phyloP scores from a whole-genome alignment of 2,113 vertebrate genomes.

The Porphyrio hochstetteri region DNA sequence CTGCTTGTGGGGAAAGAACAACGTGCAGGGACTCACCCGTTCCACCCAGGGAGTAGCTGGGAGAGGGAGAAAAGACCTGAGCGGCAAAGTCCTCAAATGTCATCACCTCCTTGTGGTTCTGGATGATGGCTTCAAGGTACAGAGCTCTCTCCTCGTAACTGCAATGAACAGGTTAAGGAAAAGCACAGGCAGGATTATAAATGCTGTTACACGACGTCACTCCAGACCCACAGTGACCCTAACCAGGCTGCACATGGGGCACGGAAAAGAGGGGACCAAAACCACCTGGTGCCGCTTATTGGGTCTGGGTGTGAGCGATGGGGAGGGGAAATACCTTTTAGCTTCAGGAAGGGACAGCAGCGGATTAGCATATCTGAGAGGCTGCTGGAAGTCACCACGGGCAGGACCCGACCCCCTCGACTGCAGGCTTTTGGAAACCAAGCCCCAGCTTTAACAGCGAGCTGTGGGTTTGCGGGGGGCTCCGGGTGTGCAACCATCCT shows the following conservation, averaged over 20 bases:
- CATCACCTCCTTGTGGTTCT: constrained; percentile 96
- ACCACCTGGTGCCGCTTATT: background rate
- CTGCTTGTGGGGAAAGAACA: constrained; percentile 60
- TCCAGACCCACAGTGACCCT: background rate
- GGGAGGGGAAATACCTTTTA: background rate
- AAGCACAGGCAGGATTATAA: background rate
- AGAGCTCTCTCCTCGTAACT: constrained; percentile 97
- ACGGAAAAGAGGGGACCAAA: background rate
- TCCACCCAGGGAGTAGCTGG: constrained; percentile 86
- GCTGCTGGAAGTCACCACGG: background rate
- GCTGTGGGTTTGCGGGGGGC: background rate
- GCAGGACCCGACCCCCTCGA: background rate
- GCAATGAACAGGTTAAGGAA: constrained; percentile 78
- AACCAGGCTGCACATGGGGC: rapidly evolving
- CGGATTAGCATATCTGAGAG: too few relatives aligned
- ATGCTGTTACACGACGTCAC: background rate
- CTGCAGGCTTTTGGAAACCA: background rate
- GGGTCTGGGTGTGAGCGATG: background rate
- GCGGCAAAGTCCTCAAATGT: constrained; percentile 97
- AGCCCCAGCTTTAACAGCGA: background rate
- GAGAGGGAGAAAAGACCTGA: constrained; percentile 95
- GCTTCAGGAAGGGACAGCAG: too few relatives aligned
- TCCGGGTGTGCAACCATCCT: background rate
- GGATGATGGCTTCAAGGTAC: constrained; percentile 96
- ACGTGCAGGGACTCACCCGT: constrained; percentile 85